phyloP scores from a whole-genome alignment of 2,888 invertebrate genomes.

The Alitta virens region DNA sequence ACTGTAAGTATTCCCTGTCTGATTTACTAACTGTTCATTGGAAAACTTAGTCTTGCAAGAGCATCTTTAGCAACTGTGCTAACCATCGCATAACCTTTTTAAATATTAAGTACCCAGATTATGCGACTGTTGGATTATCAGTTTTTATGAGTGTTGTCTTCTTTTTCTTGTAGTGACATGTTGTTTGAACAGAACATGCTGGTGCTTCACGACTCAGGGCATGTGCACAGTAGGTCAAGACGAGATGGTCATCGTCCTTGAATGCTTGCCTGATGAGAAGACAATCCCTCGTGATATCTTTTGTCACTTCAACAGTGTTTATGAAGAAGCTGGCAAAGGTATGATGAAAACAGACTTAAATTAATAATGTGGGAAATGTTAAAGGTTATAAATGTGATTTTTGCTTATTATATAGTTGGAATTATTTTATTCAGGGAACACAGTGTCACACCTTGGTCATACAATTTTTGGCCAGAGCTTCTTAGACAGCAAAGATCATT shows the following conservation, averaged over 20 bases:
- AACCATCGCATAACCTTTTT: too few relatives aligned
- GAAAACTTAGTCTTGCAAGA: too few relatives aligned
- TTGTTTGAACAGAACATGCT: constrained; percentile 57
- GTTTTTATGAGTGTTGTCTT: too few relatives aligned
- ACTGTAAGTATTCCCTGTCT: constrained; percentile 71
- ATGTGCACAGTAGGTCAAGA: constrained; percentile 79
- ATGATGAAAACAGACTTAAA: constrained; percentile 9
- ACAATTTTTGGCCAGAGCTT: constrained; percentile 62
- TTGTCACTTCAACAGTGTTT: constrained; percentile 71
- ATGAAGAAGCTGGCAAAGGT: constrained; percentile 62
- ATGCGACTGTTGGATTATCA: too few relatives aligned
- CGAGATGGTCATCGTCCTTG: constrained; percentile 74
- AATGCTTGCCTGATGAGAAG: constrained; percentile 64
- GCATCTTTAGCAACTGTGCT: too few relatives aligned
- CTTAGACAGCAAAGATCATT: constrained; percentile 55
- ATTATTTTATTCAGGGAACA: constrained; percentile 62
- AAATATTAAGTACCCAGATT: too few relatives aligned
- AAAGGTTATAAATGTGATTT: too few relatives aligned
- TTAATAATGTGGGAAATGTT: background rate
- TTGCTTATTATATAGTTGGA: too few relatives aligned
- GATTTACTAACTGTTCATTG: too few relatives aligned
- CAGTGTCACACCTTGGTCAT: constrained; percentile 70
- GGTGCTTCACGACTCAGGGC: constrained; percentile 77
- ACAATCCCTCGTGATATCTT: constrained; percentile 70
- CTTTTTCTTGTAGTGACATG: constrained; percentile 70